These are phyloP conservation scores for Triplophysa bombifrons DNA, from an alignment of 2,797 vertebrate genomes.

Conservation along the genomic window DNA sequence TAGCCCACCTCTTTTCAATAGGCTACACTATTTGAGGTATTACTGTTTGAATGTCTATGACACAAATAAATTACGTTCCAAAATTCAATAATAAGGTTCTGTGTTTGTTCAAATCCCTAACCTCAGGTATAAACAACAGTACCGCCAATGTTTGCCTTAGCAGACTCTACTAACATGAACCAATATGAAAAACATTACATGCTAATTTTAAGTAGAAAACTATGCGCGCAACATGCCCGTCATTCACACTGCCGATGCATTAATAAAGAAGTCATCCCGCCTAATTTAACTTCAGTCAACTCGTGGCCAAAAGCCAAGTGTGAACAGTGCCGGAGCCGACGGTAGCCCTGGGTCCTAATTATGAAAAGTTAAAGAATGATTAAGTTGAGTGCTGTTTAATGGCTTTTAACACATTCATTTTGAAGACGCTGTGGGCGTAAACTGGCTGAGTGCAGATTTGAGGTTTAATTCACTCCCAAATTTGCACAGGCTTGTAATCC, in stretches of 20 bases:
- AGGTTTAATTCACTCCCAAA: constrained; percentile 44
- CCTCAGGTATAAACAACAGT: background rate
- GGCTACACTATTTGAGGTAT: background rate
- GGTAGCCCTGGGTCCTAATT: constrained; percentile 61
- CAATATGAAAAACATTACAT: constrained; percentile 13
- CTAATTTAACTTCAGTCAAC: constrained; percentile 63
- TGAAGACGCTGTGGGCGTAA: constrained; percentile 52
- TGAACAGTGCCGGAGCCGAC: constrained; percentile 47
- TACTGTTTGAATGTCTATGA: background rate
- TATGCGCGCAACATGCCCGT: constrained; percentile 24
- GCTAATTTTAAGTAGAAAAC: constrained; percentile 45
- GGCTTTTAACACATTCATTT: constrained; percentile 62
- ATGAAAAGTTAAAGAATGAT: constrained; percentile 64
- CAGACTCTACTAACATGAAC: background rate
- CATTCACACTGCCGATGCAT: constrained; percentile 47
- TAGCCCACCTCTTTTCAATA: background rate
- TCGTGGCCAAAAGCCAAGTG: constrained; percentile 59
- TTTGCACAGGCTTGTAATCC: constrained; percentile 23
- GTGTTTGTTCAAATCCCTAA: background rate
- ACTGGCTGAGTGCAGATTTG: constrained; percentile 40
- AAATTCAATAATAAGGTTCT: background rate
- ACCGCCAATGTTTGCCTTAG: background rate
- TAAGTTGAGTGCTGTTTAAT: constrained; percentile 65
- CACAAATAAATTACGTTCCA: background rate
- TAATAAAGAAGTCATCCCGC: constrained; percentile 60